Evolutionary conservation across 2,797 vertebrate genomes (phyloP).

Genomic region (Coregonus ussuriensis): DNA sequence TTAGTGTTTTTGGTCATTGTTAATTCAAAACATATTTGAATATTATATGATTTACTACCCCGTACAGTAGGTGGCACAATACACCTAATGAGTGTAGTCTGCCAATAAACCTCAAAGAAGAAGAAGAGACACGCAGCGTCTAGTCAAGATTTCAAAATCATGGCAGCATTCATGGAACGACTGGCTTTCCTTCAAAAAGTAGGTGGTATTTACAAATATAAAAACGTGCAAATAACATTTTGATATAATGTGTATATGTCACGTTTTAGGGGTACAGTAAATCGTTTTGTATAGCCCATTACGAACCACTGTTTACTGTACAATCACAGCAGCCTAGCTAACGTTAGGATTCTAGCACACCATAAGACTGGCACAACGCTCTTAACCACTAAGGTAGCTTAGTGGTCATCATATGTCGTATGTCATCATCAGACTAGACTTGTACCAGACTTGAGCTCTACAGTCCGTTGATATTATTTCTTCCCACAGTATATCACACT

Average conservation of each 20-base stretch:
- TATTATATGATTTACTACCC: too few species aligned
- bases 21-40: too few species aligned
- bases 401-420: too few species aligned
- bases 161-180: slow-evolving; percentile 81
- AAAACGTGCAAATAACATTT: not conserved
- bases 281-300: not conserved
- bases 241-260: not conserved
- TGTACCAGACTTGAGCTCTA: too few species aligned
- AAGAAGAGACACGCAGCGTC: slow-evolving; percentile 60
- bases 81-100: too few species aligned
- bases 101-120: not conserved
- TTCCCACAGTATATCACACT: too few species aligned
- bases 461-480: too few species aligned
- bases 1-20: too few species aligned
- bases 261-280: not conserved
- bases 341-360: not conserved
- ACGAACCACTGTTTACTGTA: not conserved
- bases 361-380: too few species aligned
- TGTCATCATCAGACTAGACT: too few species aligned
- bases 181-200: slow-evolving; percentile 81
- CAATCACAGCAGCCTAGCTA: not conserved
- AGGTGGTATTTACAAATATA: slow-evolving; percentile 45
- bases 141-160: slow-evolving; percentile 68
- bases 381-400: too few species aligned
- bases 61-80: too few species aligned